phyloP scores from a whole-genome alignment of 2,797 vertebrate genomes.

The Pelodytes ibericus region DNA sequence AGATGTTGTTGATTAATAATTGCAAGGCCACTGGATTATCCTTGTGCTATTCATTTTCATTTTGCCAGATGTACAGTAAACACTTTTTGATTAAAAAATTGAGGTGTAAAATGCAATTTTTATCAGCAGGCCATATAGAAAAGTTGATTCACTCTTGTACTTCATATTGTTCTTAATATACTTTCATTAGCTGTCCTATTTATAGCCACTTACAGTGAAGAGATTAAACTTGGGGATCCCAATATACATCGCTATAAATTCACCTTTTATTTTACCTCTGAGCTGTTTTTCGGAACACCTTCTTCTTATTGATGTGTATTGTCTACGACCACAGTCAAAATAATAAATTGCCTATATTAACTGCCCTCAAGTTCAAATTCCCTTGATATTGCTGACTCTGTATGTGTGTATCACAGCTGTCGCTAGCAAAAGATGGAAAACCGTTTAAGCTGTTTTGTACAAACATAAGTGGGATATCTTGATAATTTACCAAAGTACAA shows the following conservation, averaged over 20 bases:
- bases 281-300: constrained; percentile 17
- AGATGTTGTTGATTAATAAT: too few relatives aligned
- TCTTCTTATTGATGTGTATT: constrained; percentile 14
- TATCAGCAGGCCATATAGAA: too few relatives aligned
- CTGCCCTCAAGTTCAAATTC: constrained; percentile 5
- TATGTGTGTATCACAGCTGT: not conserved
- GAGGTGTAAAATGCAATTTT: too few relatives aligned
- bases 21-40: too few relatives aligned
- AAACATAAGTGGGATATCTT: not conserved
- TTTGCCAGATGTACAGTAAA: too few relatives aligned
- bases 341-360: constrained; percentile 30
- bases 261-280: constrained; percentile 17
- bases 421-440: not conserved
- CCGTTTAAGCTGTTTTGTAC: constrained; percentile 2
- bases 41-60: too few relatives aligned
- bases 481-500: not conserved
- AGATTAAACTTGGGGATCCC: constrained; percentile 7
- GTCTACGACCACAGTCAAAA: constrained; percentile 8
- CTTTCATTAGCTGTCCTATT: too few relatives aligned
- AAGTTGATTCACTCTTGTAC: too few relatives aligned
- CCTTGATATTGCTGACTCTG: constrained; percentile 3
- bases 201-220: too few relatives aligned
- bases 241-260: constrained; percentile 15
- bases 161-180: too few relatives aligned
- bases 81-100: too few relatives aligned